A percentile compares a stretch with the other conserved stretches of the same genome.
phyloP scores from a whole-genome alignment of 1,140 invertebrate species.

The Chionoecetes opilio region DNA sequence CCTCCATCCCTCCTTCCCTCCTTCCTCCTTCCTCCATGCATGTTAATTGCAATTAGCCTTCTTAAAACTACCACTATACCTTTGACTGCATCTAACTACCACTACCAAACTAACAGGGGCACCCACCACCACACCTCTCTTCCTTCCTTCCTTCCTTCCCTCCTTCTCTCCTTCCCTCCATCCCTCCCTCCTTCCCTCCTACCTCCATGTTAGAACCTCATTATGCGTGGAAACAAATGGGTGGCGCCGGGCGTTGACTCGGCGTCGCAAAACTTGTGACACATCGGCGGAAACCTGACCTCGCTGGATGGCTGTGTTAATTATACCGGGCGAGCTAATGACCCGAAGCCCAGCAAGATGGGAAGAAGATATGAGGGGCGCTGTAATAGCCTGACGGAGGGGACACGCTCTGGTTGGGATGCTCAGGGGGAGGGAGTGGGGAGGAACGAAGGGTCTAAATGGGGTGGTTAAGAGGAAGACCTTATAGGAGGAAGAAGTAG shows the following conservation, averaged over 20 bases:
- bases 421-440: background rate
- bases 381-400: constrained; percentile 64
- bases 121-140: too few species aligned
- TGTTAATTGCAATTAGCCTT: background rate
- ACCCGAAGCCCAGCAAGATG: constrained; percentile 72
- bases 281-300: constrained; percentile 78
- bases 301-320: constrained; percentile 75
- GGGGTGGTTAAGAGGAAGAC: background rate
- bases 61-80: background rate
- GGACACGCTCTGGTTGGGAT: constrained; percentile 10
- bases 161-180: background rate
- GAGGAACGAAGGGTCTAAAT: background rate
- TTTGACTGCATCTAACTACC: background rate
- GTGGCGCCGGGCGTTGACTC: constrained; percentile 70
- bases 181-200: background rate
- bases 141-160: background rate
- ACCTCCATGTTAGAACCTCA: constrained; percentile 63
- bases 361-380: constrained; percentile 68
- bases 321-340: constrained; percentile 74
- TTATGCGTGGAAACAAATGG: constrained; percentile 74
- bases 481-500: background rate
- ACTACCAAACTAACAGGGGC: background rate
- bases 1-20: background rate
- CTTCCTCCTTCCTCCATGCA: background rate
- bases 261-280: constrained; percentile 70